phyloP scores from a whole-genome alignment of 1,140 invertebrate genomes.

The Papilio glaucus region DNA sequence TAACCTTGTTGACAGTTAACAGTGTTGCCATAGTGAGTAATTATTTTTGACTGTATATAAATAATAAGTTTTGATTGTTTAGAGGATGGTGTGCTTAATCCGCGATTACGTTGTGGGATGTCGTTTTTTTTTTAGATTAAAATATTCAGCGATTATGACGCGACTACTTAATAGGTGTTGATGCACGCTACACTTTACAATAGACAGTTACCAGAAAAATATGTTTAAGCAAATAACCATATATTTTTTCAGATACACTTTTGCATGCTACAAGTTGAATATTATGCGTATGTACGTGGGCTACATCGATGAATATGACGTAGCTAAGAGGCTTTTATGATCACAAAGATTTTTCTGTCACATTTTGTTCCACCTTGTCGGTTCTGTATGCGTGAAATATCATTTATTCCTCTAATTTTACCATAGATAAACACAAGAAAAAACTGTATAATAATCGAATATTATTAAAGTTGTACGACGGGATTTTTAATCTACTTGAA shows the following conservation, averaged over 20 bases:
- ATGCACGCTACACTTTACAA: conserved; percentile 68
- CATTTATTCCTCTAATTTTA: too few species aligned
- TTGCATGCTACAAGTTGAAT: conserved; percentile 61
- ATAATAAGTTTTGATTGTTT: conserved; percentile 79
- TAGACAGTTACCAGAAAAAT: conserved; percentile 78
- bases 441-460: too few species aligned
- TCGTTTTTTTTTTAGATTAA: conserved; percentile 65
- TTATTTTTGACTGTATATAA: conserved; percentile 79
- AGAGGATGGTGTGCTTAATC: conserved; percentile 73
- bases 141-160: conserved; percentile 53
- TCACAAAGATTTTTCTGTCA: conserved; percentile 15
- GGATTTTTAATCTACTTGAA: too few species aligned
- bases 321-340: conserved; percentile 52
- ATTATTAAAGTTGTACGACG: too few species aligned
- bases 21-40: conserved; percentile 81
- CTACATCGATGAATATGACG: conserved; percentile 43
- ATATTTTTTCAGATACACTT: conserved; percentile 74
- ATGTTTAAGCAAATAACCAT: conserved; percentile 66
- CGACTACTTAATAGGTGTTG: conserved; percentile 57
- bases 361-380: too few species aligned
- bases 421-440: too few species aligned
- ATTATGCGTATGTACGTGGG: conserved; percentile 47
- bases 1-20: conserved; percentile 80
- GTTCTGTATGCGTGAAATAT: too few species aligned
- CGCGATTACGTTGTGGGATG: conserved; percentile 63